Evolutionary conservation across 2,797 vertebrate genomes (phyloP).

Genomic region (Acipenser oxyrinchus): DNA sequence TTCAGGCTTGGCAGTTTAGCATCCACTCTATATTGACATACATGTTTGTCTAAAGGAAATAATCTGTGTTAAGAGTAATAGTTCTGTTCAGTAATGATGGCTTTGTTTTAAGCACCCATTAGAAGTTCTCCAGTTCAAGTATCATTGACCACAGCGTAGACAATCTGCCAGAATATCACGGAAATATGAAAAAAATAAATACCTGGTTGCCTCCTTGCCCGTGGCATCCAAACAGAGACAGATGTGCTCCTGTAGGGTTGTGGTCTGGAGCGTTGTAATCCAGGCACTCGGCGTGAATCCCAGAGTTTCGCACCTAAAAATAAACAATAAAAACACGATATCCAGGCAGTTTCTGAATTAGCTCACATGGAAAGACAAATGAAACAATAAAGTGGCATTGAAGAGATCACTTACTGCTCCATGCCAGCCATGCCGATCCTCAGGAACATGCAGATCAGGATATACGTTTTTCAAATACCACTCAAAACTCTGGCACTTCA

Average conservation of each 20-base stretch:
- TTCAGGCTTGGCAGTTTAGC: no score
- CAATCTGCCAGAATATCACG: not conserved
- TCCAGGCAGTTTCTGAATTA: not conserved
- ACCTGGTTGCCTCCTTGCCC: constrained; percentile 97
- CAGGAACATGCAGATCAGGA: constrained; percentile 81
- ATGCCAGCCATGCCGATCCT: constrained; percentile 85
- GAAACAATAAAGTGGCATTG: not conserved
- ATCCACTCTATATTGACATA: no score
- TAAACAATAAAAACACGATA: not conserved
- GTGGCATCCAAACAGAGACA: constrained; percentile 90
- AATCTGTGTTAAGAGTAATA: no score
- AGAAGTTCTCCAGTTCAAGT: no score
- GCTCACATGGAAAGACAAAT: not conserved
- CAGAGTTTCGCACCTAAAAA: constrained; percentile 67
- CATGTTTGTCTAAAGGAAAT: no score
- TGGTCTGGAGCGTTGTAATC: constrained; percentile 92
- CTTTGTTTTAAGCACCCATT: no score
- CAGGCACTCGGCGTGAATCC: constrained; percentile 83
- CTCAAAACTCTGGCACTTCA: constrained; percentile 79
- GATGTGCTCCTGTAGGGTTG: constrained; percentile 79
- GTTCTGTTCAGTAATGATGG: no score
- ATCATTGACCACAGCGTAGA: not conserved
- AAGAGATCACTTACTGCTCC: constrained; percentile 69
- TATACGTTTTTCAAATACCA: constrained; percentile 93
- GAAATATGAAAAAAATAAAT: constrained; percentile 13